Conservation (phyloP, 2,888 invertebrate genomes). For the Aleiodes testaceus region DNA sequence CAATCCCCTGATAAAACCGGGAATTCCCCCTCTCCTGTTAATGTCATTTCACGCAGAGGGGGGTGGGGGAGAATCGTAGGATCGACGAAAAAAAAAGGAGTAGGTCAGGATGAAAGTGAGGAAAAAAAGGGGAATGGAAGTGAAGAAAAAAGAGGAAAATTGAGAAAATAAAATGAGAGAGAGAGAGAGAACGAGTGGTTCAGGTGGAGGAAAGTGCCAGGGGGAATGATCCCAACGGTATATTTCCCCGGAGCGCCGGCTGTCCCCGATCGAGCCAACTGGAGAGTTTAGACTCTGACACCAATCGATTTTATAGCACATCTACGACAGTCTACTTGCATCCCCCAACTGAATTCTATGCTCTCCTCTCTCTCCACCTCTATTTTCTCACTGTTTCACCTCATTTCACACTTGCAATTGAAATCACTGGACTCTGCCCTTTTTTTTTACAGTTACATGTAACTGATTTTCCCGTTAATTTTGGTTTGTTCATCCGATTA, state of each 20-base stretch:
- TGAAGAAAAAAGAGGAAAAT: constrained; percentile 29
- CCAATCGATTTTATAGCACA: constrained; percentile 32
- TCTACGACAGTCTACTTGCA: constrained; percentile 2
- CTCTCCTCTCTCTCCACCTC: neutral
- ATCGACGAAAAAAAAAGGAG: neutral
- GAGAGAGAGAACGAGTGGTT: neutral
- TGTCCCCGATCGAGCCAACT: constrained; percentile 41
- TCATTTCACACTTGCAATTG: constrained; percentile 14
- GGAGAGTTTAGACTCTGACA: constrained; percentile 37
- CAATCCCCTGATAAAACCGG: constrained; percentile 47
- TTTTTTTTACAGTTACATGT: neutral
- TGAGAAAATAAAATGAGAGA: constrained; percentile 36
- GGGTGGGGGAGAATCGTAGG: constrained; percentile 6
- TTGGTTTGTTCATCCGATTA: neutral
- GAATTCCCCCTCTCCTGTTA: constrained; percentile 38
- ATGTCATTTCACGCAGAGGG: constrained; percentile 34
- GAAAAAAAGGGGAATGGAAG: constrained; percentile 18
- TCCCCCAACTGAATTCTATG: neutral
- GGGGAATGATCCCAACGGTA: constrained; percentile 49
- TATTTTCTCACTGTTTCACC: constrained; percentile 6
- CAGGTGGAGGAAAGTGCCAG: constrained; percentile 40
- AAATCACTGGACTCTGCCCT: neutral
- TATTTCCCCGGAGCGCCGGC: constrained; percentile 49
- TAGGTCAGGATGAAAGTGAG: constrained; percentile 15
- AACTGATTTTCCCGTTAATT: neutral